Evolutionary conservation across 53 echinoderm and acorn worm genomes (phyloP).

Genomic region (Hippasteria phrygiana): DNA sequence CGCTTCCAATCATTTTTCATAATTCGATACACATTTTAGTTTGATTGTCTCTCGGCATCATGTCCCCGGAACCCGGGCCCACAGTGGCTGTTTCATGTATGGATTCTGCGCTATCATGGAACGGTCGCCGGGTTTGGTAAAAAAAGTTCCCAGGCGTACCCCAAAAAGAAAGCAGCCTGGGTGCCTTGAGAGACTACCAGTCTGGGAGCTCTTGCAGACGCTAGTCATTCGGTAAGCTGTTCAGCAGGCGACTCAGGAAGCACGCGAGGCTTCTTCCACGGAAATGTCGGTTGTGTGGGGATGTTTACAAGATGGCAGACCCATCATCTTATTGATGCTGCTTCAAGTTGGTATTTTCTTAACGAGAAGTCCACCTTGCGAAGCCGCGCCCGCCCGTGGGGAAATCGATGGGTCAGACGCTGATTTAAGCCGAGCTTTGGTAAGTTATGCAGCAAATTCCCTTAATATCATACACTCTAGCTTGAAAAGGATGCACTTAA

Average conservation of each 20-base stretch:
- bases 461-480: too few species aligned
- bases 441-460: neutral
- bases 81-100: conserved; percentile 12
- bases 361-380: neutral
- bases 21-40: conserved; percentile 63
- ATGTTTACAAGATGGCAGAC: neutral
- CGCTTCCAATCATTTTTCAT: conserved; percentile 56
- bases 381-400: neutral
- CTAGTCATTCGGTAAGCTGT: neutral
- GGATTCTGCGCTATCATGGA: neutral
- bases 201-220: neutral
- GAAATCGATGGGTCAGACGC: neutral
- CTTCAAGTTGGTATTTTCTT: conserved; percentile 17
- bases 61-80: conserved; percentile 3
- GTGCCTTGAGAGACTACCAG: neutral
- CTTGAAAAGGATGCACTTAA: too few species aligned
- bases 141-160: neutral
- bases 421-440: neutral
- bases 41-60: conserved; percentile 52
- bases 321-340: neutral
- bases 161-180: neutral
- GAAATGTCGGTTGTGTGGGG: neutral
- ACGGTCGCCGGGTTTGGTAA: conserved; percentile 23
- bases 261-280: neutral
- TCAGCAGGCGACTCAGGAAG: neutral